These are phyloP conservation scores for Rhabdomys pumilio DNA, from an alignment of 2,797 vertebrate genomes.

Conservation along the genomic window DNA sequence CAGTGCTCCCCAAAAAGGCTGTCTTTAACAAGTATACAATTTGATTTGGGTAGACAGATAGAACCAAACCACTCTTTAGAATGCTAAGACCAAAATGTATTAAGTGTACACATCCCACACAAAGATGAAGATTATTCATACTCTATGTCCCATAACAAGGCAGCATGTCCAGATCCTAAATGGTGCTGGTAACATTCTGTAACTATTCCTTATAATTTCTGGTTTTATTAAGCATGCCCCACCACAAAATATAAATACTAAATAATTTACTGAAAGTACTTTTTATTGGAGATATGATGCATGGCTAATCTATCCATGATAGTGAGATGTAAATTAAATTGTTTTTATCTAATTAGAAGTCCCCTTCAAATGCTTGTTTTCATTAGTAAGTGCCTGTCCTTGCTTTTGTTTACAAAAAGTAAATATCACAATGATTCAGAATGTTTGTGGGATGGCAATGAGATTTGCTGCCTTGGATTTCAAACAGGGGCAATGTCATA, in stretches of 20 bases:
- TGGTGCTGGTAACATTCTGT: neutral
- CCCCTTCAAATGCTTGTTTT: slow-evolving; percentile 76
- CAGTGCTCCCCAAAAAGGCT: neutral
- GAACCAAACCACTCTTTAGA: neutral
- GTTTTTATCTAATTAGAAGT: slow-evolving; percentile 78
- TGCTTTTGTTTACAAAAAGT: slow-evolving; percentile 73
- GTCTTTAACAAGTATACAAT: neutral
- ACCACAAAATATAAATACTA: slow-evolving; percentile 77
- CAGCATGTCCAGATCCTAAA: neutral
- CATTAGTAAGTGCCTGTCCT: slow-evolving; percentile 77
- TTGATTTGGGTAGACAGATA: neutral
- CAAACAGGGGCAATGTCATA: slow-evolving; percentile 55
- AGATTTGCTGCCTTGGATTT: slow-evolving; percentile 62
- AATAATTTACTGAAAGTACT: slow-evolving; percentile 75
- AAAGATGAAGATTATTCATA: neutral
- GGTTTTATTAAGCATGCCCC: slow-evolving; percentile 65
- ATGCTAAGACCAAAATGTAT: neutral
- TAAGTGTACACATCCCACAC: neutral
- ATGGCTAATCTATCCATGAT: slow-evolving; percentile 76
- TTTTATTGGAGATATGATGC: slow-evolving; percentile 72
- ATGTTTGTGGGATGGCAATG: slow-evolving; percentile 50
- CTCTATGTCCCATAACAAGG: neutral
- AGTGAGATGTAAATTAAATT: slow-evolving; percentile 73
- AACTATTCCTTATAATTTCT: neutral
- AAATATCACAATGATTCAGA: slow-evolving; percentile 76